Base-by-base conservation (phyloP, 2,888 invertebrate genomes). In the Cordylochernes scorpioides region DNA sequence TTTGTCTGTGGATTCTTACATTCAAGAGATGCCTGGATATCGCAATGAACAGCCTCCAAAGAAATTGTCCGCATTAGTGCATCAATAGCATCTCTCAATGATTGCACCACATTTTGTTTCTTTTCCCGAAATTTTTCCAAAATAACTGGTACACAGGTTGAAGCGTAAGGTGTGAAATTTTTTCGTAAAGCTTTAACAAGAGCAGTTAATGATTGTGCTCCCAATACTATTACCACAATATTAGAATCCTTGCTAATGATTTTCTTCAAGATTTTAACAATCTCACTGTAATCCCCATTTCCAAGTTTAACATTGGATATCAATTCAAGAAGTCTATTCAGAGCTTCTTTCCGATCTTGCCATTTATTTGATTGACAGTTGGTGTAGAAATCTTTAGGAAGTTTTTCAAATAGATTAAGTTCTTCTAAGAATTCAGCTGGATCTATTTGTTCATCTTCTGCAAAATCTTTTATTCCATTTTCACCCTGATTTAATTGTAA, bases 41-140 rank as follows among this genome's bases (percentile, higher is more conserved):
- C 80, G 46, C 94, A 91, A 46, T 34, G 25, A 25, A 43, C 38
- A 12, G 33, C 24, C 24, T 43, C 42, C 16, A 43, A 24, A 25
- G 28, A 30, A 19, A 33, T 31, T 15, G 30, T 71, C 3, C 75
- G 74, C 69, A 84, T 32, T 21, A 38, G 26, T 22, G 29, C 29
- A 39, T 36, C 22, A 80, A 67, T 19, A 75, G 84, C 77, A 34
- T 91, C 88, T 30, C 78, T 59, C 25, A 97, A 55, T 0, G 78
- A 72, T 3, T 64, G 51, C 0, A 94, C 82, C 2, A 94, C 88
- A 46, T 68, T 72, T 3, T 69, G 61, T 47, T 97, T 97, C 60
- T 88, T 94, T 53, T 97, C 94, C 47, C 86, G 86, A 49, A 94
- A 94, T 55, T 94, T 97, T 46, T 94, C 91, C 18, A 97, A 54